phyloP scores from a whole-genome alignment of 2,888 invertebrate genomes.

The Yponomeuta plumbellus region DNA sequence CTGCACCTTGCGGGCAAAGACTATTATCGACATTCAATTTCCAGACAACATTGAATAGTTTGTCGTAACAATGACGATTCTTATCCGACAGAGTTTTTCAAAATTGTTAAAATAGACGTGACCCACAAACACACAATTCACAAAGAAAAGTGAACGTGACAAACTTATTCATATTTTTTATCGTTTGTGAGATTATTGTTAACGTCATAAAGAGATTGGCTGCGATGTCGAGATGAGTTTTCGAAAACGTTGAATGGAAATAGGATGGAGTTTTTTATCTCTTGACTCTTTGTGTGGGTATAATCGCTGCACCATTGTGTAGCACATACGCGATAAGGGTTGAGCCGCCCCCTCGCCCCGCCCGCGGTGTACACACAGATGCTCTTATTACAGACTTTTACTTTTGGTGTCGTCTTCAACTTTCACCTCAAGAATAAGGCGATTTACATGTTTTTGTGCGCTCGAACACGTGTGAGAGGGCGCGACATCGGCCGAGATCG shows the following conservation, averaged over 20 bases:
- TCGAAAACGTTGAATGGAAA: conserved; percentile 53
- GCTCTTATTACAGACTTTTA: conserved; percentile 61
- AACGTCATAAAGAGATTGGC: conserved; percentile 53
- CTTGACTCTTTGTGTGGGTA: conserved; percentile 47
- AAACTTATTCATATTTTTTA: conserved; percentile 11
- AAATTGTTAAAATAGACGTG: conserved; percentile 1
- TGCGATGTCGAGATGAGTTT: conserved; percentile 56
- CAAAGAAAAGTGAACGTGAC: conserved; percentile 9
- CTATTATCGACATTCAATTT: not conserved
- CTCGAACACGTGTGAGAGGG: conserved; percentile 37
- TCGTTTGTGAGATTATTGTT: conserved; percentile 22
- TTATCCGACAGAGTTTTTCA: not conserved
- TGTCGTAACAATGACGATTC: not conserved
- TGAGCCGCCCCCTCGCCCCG: conserved; percentile 44
- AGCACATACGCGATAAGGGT: conserved; percentile 45
- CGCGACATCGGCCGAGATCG: conserved; percentile 40
- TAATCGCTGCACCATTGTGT: conserved; percentile 50
- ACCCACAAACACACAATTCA: conserved; percentile 9
- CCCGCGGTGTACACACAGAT: conserved; percentile 43
- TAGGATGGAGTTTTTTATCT: conserved; percentile 50
- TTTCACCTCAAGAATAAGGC: conserved; percentile 67
- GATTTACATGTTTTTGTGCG: conserved; percentile 56
- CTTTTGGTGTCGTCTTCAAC: conserved; percentile 66
- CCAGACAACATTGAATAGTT: not conserved
- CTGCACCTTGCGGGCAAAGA: not conserved